These are phyloP conservation scores for Ypsolopha sequella DNA, from an alignment of 2,888 invertebrate genomes.

Conservation along the genomic window DNA sequence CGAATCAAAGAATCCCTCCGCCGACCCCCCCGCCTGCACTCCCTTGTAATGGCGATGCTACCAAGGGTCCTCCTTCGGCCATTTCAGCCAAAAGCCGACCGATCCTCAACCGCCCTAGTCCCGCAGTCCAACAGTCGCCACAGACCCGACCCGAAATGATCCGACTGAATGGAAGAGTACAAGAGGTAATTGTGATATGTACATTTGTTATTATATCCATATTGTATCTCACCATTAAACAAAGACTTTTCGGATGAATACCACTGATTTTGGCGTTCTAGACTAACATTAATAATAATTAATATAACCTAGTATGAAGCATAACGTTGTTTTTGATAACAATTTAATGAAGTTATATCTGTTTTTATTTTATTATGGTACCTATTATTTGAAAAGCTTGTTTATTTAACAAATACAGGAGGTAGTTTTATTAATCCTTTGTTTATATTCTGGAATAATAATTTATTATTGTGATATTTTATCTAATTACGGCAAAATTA, in stretches of 20 bases:
- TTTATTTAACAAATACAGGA: too few species aligned
- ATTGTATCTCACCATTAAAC: slow-evolving; percentile 35
- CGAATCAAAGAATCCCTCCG: slow-evolving; percentile 36
- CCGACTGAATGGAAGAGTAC: slow-evolving; percentile 27
- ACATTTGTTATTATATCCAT: slow-evolving; percentile 51
- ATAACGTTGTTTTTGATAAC: too few species aligned
- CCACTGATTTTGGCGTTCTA: background rate
- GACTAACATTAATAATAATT: too few species aligned
- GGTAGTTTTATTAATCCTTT: too few species aligned
- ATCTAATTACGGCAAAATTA: too few species aligned
- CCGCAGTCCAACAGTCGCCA: slow-evolving; percentile 14
- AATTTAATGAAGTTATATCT: too few species aligned
- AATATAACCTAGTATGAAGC: too few species aligned
- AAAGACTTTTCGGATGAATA: slow-evolving; percentile 10
- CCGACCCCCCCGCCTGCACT: slow-evolving; percentile 15
- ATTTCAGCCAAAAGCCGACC: slow-evolving; percentile 13
- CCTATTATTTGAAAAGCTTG: too few species aligned
- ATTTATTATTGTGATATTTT: too few species aligned
- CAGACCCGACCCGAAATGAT: slow-evolving; percentile 12
- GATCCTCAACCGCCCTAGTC: slow-evolving; percentile 15
- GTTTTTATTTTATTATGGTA: too few species aligned
- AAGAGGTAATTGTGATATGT: slow-evolving; percentile 62
- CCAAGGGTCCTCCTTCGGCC: slow-evolving; percentile 22
- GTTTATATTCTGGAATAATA: too few species aligned
- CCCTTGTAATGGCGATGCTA: background rate